Conservation (phyloP, 2,797 vertebrate genomes). For the Holocentrus rufus region DNA sequence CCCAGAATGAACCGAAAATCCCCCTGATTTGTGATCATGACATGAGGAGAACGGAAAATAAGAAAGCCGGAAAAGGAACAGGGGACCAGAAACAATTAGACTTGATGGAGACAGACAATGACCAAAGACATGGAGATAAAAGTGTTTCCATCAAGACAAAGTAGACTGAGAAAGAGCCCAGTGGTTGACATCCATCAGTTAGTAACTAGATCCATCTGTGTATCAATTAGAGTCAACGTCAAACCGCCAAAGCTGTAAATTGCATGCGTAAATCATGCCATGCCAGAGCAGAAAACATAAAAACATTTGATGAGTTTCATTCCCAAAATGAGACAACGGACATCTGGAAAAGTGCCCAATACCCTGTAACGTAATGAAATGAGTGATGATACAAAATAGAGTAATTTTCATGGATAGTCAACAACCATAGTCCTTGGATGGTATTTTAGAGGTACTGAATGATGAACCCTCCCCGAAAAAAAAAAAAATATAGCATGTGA, state of each 20-base stretch:
- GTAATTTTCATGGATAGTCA: too few species aligned
- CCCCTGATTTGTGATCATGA: constrained; percentile 31
- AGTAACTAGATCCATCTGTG: constrained; percentile 29
- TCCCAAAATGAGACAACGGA: constrained; percentile 1
- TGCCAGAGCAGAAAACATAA: constrained; percentile 15
- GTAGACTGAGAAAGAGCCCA: constrained; percentile 22
- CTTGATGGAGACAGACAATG: constrained; percentile 1
- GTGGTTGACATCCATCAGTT: constrained; percentile 45
- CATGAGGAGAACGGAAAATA: constrained; percentile 39
- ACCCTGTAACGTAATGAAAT: not conserved
- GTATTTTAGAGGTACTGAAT: too few species aligned
- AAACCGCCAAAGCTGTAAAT: constrained; percentile 57
- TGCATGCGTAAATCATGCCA: constrained; percentile 62
- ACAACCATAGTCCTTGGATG: too few species aligned
- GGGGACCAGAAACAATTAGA: constrained; percentile 22
- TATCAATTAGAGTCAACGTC: constrained; percentile 48
- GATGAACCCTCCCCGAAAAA: too few species aligned
- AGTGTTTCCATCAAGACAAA: constrained; percentile 2
- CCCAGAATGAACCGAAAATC: constrained; percentile 34
- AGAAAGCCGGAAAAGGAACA: constrained; percentile 31
- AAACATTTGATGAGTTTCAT: constrained; percentile 11
- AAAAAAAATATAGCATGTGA: too few species aligned
- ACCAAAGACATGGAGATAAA: not conserved
- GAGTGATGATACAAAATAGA: not conserved
- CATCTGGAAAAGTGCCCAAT: not conserved